Base-by-base conservation (phyloP, 92 coral and sea anemone species). In the Meandrina meandrites region DNA sequence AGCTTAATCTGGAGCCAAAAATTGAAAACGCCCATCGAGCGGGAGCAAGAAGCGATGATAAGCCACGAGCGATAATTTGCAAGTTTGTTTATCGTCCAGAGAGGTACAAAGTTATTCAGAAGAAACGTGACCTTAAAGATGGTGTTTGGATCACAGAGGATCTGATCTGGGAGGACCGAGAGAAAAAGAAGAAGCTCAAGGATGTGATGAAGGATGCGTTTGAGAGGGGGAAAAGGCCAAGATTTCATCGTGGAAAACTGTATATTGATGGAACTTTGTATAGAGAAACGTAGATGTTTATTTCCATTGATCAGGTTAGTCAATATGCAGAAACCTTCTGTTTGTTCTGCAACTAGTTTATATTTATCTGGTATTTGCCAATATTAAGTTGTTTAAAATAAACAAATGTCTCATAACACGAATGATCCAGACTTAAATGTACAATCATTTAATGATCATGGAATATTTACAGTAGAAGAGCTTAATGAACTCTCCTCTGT, bases 21-120 rank as follows among this genome's bases (percentile, higher is more conserved):
- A 4, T 81, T 1, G 76, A 81, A n/a, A 81, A 81, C 24, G 85
- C 57, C 3, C 85, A 81, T 81, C 74, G 85, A 22, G 60, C 32
- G 15, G 85, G 85, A 12, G 58, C 85, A 27, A 36, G 68, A 17
- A 79, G 8, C 42, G 70, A 18, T 31, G 83, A 16, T 54, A 81
- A 66, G 32, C 91, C 91, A 51, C 40, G 84, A 32, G 87, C 88
- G 67, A 83, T 88, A 36, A 83, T 76, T 60, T 86, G 83, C 42
- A 68, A 83, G 54, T 89, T 89, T 73, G 75, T 62, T 22, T 88
- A 88, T 82, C 36, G 84, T 48, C 87, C 87, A 8, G 87, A 88
- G 27, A 53, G 77, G 40, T 58, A 28, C 24, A 36, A 80, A 48
- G 81, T 89, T 8, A 14, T 83, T 62, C 68, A 51, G 79, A 54